Conservation (phyloP, 2,888 invertebrate genomes). For the Lordiphosa andalusiaca region DNA sequence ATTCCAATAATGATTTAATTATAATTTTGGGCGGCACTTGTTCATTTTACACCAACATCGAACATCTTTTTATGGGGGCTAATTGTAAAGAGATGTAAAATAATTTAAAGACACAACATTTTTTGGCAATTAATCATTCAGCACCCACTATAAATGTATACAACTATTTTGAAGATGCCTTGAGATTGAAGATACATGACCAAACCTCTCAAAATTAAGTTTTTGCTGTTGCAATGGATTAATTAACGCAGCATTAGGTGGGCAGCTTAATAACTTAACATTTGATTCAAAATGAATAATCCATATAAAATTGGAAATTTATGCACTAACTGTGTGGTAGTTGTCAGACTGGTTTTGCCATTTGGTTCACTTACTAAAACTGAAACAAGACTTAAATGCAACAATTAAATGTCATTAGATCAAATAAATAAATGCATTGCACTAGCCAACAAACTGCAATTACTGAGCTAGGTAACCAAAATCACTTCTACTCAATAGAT, state of each 20-base stretch:
- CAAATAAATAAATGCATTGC: constrained; percentile 12
- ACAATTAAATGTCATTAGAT: constrained; percentile 18
- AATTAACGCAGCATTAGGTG: constrained; percentile 24
- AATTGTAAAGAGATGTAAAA: constrained; percentile 51
- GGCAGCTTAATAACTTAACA: constrained; percentile 2
- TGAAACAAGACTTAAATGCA: constrained; percentile 11
- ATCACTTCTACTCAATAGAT: no score
- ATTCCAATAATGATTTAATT: constrained; percentile 19
- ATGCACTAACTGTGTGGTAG: constrained; percentile 31
- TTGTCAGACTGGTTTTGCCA: constrained; percentile 28
- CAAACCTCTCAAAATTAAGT: constrained; percentile 2
- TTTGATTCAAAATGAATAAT: constrained; percentile 25
- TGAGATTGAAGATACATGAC: neutral
- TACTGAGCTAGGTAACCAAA: no score
- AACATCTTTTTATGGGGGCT: constrained; percentile 23
- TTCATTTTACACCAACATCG: constrained; percentile 35
- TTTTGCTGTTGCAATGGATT: constrained; percentile 5
- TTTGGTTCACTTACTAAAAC: constrained; percentile 12
- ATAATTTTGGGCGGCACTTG: no score
- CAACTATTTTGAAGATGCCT: constrained; percentile 20
- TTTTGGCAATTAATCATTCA: constrained; percentile 27
- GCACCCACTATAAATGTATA: constrained; percentile 36
- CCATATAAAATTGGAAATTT: constrained; percentile 25
- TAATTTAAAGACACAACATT: constrained; percentile 29
- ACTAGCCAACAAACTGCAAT: neutral